Evolutionary conservation across 2,888 invertebrate species (phyloP), one percentile per base, ranked within the genome.

Genomic region (Tetragnatha montana): DNA sequence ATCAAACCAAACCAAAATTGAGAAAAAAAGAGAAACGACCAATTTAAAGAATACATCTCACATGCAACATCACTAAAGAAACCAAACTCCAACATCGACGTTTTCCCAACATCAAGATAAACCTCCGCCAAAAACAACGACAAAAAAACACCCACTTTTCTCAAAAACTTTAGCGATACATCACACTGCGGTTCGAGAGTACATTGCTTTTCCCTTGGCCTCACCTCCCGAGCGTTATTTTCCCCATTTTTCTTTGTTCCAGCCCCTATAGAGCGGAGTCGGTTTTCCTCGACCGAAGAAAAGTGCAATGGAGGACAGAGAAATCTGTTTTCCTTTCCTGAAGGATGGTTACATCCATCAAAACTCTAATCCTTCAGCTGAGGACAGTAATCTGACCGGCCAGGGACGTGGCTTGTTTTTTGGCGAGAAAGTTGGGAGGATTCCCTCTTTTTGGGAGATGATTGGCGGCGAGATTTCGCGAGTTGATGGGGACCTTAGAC

Each of bases 331-430:
- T 71, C 80, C 80, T 47, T 68, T 69, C 80, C 35, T 19, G 73
- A 12, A 49, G 71, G 82, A 82, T 82, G 60, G 82, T 51, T 21
- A 82, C 82, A 82, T 82, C 82, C 71, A 82, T 82, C 82, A 82
- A 50, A 70, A 50, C 12, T 1, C 73, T 82, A 82, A 82, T 82
- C 82, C 82, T 35, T 82, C 82, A 82, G 82, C n/a, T 14, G n/a
- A 49, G 82, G 60, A 82, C 74, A 76, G 82, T 82, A 82, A 82
- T 73, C 82, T 82, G 82, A 74, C 73, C 82, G n/a, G 50, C 60
- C 80, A 12, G n/a, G 8, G 8, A 10, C 17, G 17, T 17, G 35
- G 73, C 50, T 73, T 71, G 73, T 74, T 73, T 73, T 51, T 49
- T 73, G 17, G 70, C 70, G 47, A 69, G 60, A 60, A 60, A 60